Evolutionary conservation across 2,113 vertebrate species (phyloP), one percentile per base, ranked within the genome.

Genomic region (Pipra filicauda): DNA sequence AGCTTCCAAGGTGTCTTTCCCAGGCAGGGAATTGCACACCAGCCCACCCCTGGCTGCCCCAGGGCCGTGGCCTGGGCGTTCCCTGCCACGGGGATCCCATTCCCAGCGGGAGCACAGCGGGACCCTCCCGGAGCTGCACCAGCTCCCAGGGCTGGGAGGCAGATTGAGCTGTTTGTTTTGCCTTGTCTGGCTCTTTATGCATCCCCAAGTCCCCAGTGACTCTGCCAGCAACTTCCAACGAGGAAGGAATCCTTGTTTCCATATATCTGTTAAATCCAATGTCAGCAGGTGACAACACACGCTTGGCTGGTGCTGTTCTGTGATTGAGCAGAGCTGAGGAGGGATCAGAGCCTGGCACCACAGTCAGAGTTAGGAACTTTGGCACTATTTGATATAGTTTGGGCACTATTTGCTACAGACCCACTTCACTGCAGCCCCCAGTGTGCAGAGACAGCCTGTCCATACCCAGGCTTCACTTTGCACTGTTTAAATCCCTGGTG

Each of bases 131-230:
- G 67, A 81, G 91, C 61, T 31, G 16, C 0, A 1, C 31, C 1
- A 11, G 83, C 86, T 79, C 69, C 52, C 4, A 8, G 57, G 89
- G 87, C 77, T 85, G 30, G 0, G 8, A 91, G 85, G 89, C 81
- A 96, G 95, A 93, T 93, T 96, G 91, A 96, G 96, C 91, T 96
- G 91, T 96, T 96, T 96, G 95, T 88, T 97, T 95, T 96, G 87
- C 85, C 91, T 97, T 89, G 91, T 95, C 91, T 97, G 94, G 94
- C 95, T 96, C 91, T 96, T 96, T 96, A 91, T 93, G 67, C 87
- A 93, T 94, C 93, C 91, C 66, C 93, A 88, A 62, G 85, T 96
- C 94, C 94, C 94, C 58, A 93, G 96, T 89, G 95, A 54, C 94
- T 95, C 85, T 26, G n/a, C 65, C 89, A 85, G 94, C 93, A 96